A percentile compares a stretch with the other conserved stretches of the same genome.
phyloP scores from a whole-genome alignment of 2,113 vertebrate genomes.

The Columbina picui region DNA sequence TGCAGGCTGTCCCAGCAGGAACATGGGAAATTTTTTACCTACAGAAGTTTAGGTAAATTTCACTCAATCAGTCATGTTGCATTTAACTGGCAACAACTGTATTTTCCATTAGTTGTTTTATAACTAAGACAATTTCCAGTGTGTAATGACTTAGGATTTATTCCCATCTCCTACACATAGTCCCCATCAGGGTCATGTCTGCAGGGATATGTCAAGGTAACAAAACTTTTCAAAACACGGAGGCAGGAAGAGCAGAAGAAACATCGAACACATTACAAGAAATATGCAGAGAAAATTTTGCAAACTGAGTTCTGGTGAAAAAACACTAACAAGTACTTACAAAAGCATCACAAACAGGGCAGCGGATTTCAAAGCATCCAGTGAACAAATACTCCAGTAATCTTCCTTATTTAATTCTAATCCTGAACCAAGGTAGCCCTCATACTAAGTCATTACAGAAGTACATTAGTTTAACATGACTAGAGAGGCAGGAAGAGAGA shows the following conservation, averaged over 20 bases:
- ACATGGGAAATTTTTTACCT: neutral
- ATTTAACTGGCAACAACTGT: neutral
- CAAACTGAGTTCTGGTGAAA: neutral
- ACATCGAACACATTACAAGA: neutral
- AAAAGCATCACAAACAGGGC: neutral
- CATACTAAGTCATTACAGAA: neutral
- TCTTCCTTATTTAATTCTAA: neutral
- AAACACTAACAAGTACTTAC: neutral
- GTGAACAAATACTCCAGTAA: neutral
- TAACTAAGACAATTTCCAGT: neutral
- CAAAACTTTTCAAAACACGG: neutral
- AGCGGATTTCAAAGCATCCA: neutral
- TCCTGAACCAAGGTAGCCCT: neutral
- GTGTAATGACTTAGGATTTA: neutral
- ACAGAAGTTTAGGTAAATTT: neutral
- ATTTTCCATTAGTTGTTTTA: neutral
- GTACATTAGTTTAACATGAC: neutral
- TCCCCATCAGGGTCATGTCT: neutral
- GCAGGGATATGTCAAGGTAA: neutral
- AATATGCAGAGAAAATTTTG: neutral
- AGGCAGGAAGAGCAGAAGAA: neutral
- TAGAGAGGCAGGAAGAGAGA: neutral
- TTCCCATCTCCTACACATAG: neutral
- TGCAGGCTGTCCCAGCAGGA: neutral
- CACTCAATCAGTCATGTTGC: neutral